A percentile compares a stretch with the other conserved stretches of the same genome.
Conservation (phyloP, 2,797 vertebrate genomes). For the Bradypodion ventrale region DNA sequence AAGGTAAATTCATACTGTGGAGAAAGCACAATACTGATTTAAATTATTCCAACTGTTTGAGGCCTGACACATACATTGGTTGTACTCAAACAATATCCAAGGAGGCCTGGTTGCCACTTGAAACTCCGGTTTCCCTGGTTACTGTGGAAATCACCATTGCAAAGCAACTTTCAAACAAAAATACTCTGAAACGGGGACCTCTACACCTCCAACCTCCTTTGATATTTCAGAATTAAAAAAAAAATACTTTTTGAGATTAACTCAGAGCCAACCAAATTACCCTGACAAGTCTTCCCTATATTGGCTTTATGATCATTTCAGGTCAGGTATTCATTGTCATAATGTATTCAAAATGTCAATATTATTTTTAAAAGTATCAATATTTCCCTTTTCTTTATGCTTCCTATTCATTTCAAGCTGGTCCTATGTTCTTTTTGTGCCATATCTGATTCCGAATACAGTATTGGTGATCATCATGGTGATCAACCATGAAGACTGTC, state of each 20-base stretch:
- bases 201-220: neutral
- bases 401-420: too few relatives aligned
- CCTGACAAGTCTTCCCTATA: too few relatives aligned
- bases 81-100: slow-evolving; percentile 22
- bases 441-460: too few relatives aligned
- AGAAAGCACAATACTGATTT: neutral
- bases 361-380: too few relatives aligned
- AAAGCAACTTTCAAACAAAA: slow-evolving; percentile 12
- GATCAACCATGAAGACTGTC: too few relatives aligned
- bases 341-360: too few relatives aligned
- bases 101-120: slow-evolving; percentile 11
- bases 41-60: neutral
- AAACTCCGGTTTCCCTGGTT: slow-evolving; percentile 40
- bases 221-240: neutral
- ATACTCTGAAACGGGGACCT: slow-evolving; percentile 32
- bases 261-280: neutral
- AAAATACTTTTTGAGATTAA: neutral
- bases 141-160: slow-evolving; percentile 26
- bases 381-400: too few relatives aligned
- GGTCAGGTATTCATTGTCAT: too few relatives aligned
- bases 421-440: too few relatives aligned
- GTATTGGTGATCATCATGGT: too few relatives aligned
- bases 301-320: too few relatives aligned
- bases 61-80: neutral
- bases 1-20: neutral